Conservation (phyloP, 2,113 vertebrate species). For the Chamaea fasciata region DNA sequence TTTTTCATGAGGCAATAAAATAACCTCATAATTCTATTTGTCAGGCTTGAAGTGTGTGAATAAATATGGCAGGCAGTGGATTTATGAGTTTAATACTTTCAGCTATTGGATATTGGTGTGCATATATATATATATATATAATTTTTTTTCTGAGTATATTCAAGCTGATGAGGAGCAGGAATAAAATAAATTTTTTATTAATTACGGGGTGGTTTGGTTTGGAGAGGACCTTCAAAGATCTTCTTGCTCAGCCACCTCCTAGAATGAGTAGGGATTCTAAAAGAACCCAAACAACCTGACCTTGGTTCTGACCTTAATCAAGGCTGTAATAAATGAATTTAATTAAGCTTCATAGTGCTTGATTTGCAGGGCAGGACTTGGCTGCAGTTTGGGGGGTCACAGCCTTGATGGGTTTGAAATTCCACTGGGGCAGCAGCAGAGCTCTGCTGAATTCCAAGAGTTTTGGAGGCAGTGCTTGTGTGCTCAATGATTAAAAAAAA, state of each 20-base stretch:
- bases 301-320: background rate
- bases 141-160: background rate
- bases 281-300: background rate
- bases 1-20: conserved; percentile 2
- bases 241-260: background rate
- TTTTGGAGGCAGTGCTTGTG: background rate
- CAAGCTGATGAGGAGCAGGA: background rate
- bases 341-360: background rate
- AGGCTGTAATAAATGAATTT: background rate
- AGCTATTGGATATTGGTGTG: background rate
- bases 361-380: background rate
- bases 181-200: background rate
- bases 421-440: background rate
- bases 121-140: too few relatives aligned
- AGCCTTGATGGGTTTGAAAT: background rate
- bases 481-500: background rate
- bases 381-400: background rate
- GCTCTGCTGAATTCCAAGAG: background rate
- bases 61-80: background rate
- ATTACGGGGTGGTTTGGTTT: background rate
- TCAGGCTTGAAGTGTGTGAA: background rate
- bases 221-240: background rate
- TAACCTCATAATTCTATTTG: background rate
- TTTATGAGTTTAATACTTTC: background rate
- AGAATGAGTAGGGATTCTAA: background rate